Evolutionary conservation across 1,140 invertebrate species (phyloP).

Genomic region (Cotesia chilonis): DNA sequence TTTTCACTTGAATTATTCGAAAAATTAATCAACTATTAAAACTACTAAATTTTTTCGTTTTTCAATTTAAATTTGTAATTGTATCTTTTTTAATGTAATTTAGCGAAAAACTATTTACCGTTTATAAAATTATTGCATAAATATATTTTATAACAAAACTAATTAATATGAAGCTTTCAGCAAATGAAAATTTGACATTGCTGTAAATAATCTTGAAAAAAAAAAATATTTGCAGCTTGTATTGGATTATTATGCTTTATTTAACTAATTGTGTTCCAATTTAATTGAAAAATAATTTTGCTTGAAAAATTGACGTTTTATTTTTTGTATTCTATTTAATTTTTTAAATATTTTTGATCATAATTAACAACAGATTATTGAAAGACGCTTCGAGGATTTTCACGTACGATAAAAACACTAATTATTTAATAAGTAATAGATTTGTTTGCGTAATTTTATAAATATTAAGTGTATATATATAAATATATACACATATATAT

Average conservation of each 20-base stretch:
- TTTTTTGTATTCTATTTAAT: too few species aligned
- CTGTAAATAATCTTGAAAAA: constrained; percentile 37
- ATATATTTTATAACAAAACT: too few species aligned
- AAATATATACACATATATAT: constrained; percentile 55
- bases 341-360: neutral
- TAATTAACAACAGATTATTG: neutral
- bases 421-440: constrained; percentile 43
- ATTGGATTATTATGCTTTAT: constrained; percentile 32
- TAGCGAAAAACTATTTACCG: too few species aligned
- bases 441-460: constrained; percentile 58
- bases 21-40: too few species aligned
- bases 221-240: constrained; percentile 30
- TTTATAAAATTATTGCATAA: too few species aligned
- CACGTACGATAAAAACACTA: constrained; percentile 33
- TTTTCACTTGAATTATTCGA: neutral
- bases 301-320: too few species aligned
- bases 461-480: constrained; percentile 58
- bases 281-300: too few species aligned
- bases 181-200: constrained; percentile 17
- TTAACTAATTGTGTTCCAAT: neutral
- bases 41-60: too few species aligned
- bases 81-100: too few species aligned
- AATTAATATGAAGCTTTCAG: too few species aligned
- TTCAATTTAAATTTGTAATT: too few species aligned
- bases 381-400: constrained; percentile 27